phyloP scores from a whole-genome alignment of 35 echinoderm and acorn worm species.

The Apostichopus californicus region DNA sequence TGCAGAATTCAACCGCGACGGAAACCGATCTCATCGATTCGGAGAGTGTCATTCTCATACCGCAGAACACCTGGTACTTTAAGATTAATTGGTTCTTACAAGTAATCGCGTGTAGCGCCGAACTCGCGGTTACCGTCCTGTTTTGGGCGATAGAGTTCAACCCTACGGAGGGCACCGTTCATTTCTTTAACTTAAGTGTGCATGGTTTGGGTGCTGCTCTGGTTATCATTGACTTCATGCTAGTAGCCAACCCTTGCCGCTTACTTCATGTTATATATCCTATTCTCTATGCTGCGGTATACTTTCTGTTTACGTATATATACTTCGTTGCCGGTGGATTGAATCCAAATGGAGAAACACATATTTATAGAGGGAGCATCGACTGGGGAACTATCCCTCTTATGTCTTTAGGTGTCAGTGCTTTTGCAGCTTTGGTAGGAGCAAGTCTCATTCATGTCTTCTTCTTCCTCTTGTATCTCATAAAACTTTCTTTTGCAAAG shows the following conservation, averaged over 20 bases:
- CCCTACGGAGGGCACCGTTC: slow-evolving; percentile 24
- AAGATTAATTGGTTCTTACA: slow-evolving; percentile 76
- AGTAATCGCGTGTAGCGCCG: slow-evolving; percentile 34
- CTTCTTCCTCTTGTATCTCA: slow-evolving; percentile 62
- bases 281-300: slow-evolving; percentile 36
- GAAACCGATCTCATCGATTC: not conserved
- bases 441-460: slow-evolving; percentile 66
- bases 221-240: slow-evolving; percentile 56
- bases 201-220: slow-evolving; percentile 66
- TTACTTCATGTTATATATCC: slow-evolving; percentile 74
- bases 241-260: slow-evolving; percentile 73
- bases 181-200: slow-evolving; percentile 69
- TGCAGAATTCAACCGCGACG: not conserved
- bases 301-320: slow-evolving; percentile 78
- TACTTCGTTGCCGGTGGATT: slow-evolving; percentile 76
- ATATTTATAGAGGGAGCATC: slow-evolving; percentile 59
- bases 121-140: slow-evolving; percentile 60
- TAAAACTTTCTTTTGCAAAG: slow-evolving; percentile 44
- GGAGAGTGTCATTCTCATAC: not conserved
- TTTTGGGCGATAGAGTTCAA: slow-evolving; percentile 75
- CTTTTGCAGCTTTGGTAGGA: slow-evolving; percentile 60
- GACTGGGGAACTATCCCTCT: slow-evolving; percentile 60
- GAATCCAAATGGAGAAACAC: slow-evolving; percentile 64
- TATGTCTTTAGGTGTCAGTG: slow-evolving; percentile 34
- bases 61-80: slow-evolving; percentile 69